Percentiles rank a stretch among this genome's conserved stretches.
These are phyloP conservation scores for Nasonia oneida DNA, from an alignment of 2,888 invertebrate genomes.

Conservation along the genomic window DNA sequence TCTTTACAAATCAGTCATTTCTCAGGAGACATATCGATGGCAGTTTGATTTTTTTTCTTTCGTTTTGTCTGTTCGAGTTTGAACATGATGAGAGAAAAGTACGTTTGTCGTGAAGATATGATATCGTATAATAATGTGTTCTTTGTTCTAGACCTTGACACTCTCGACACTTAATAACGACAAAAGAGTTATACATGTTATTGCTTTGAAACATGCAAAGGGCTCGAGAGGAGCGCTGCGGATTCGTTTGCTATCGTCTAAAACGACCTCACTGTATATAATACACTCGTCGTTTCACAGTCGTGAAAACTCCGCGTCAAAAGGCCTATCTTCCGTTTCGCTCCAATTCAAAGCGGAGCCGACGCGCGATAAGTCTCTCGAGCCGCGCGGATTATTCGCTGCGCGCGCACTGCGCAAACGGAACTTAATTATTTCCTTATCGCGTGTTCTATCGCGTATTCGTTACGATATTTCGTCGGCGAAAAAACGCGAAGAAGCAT, in stretches of 20 bases:
- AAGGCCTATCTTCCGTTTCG: background rate
- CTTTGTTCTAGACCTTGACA: slow-evolving; percentile 20
- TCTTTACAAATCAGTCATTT: slow-evolving; percentile 71
- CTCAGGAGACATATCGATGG: slow-evolving; percentile 48
- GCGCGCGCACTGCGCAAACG: slow-evolving; percentile 10
- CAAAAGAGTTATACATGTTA: background rate
- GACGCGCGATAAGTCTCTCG: background rate
- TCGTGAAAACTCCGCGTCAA: background rate
- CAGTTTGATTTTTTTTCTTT: slow-evolving; percentile 30
- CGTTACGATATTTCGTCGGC: slow-evolving; percentile 22
- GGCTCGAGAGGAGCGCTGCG: background rate
- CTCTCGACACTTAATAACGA: slow-evolving; percentile 31
- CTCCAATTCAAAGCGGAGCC: too few relatives aligned
- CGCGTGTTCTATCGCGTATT: background rate
- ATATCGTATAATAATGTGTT: background rate
- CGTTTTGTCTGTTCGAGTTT: slow-evolving; percentile 32
- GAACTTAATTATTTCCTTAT: slow-evolving; percentile 36
- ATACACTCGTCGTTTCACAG: background rate
- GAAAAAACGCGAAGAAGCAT: background rate
- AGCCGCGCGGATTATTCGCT: background rate
- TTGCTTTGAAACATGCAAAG: background rate
- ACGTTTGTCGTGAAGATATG: background rate
- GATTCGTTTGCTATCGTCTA: background rate
- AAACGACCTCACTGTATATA: background rate
- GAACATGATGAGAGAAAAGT: background rate